These are phyloP conservation scores for Neopipo cinnamomea DNA, from an alignment of 2,113 vertebrate genomes.

Conservation along the genomic window DNA sequence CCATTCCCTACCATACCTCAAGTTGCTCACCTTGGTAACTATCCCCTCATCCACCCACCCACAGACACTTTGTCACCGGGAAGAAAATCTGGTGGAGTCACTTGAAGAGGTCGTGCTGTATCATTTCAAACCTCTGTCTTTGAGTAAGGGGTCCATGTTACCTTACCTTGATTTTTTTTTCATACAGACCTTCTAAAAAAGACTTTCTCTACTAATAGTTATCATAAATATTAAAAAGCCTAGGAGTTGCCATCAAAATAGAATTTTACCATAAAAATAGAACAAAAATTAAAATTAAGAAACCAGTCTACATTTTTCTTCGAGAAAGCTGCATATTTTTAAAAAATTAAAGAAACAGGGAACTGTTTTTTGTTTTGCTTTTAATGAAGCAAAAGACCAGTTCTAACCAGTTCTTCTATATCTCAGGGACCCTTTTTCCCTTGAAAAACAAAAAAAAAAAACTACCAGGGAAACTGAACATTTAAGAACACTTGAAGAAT, in stretches of 20 bases:
- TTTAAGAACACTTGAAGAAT: background rate
- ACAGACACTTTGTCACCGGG: background rate
- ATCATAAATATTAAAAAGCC: background rate
- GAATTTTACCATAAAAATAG: background rate
- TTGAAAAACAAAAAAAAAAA: background rate
- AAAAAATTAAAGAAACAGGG: background rate
- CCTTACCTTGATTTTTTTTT: background rate
- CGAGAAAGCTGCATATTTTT: rapidly evolving
- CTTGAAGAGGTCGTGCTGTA: background rate
- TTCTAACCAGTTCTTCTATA: background rate
- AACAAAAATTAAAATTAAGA: background rate
- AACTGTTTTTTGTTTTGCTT: background rate
- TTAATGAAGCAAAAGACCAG: background rate
- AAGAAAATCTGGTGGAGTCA: background rate
- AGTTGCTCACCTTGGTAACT: background rate
- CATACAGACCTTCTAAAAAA: background rate
- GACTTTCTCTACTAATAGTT: background rate
- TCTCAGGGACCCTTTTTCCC: background rate
- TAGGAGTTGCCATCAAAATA: background rate
- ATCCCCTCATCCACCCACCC: background rate
- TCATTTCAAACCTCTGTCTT: background rate
- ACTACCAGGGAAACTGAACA: background rate
- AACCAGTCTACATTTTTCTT: background rate
- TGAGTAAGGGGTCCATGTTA: background rate
- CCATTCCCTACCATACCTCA: background rate